phyloP scores from a whole-genome alignment of 2,888 invertebrate genomes.

The Parapristionchus giblindavisi region DNA sequence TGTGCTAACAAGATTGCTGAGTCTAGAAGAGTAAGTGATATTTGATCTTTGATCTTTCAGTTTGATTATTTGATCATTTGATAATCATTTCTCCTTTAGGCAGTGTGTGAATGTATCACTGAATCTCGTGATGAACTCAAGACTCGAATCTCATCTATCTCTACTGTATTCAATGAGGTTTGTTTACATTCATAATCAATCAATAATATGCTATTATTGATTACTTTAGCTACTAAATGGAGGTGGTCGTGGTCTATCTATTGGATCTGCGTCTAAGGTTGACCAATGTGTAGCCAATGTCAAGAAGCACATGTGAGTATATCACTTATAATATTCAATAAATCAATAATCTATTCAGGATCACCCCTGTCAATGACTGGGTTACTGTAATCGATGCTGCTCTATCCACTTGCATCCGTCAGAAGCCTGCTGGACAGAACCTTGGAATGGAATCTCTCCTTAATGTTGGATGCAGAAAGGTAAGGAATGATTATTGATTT shows the following conservation, averaged over 20 bases:
- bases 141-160: slow-evolving; percentile 66
- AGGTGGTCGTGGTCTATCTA: slow-evolving; percentile 57
- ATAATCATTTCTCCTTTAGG: slow-evolving; percentile 39
- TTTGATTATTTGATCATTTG: neutral
- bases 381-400: slow-evolving; percentile 66
- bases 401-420: slow-evolving; percentile 64
- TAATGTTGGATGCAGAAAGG: slow-evolving; percentile 69
- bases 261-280: slow-evolving; percentile 64
- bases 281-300: slow-evolving; percentile 67
- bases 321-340: neutral
- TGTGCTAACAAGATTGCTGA: slow-evolving; percentile 54
- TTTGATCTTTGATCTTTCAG: neutral
- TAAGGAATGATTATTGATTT: slow-evolving; percentile 2
- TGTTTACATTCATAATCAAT: too few species aligned
- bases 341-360: slow-evolving; percentile 42
- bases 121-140: slow-evolving; percentile 68
- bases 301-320: slow-evolving; percentile 65
- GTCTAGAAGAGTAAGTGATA: slow-evolving; percentile 1
- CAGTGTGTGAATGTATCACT: slow-evolving; percentile 68
- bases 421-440: slow-evolving; percentile 62
- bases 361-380: slow-evolving; percentile 69
- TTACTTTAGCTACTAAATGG: slow-evolving; percentile 57
- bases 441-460: slow-evolving; percentile 67
- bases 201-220: too few species aligned
- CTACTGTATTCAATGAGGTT: slow-evolving; percentile 58